Evolutionary conservation across 2,888 invertebrate genomes (phyloP), one percentile per base, ranked within the genome.

Genomic region (Zygothrica quintamaculata): DNA sequence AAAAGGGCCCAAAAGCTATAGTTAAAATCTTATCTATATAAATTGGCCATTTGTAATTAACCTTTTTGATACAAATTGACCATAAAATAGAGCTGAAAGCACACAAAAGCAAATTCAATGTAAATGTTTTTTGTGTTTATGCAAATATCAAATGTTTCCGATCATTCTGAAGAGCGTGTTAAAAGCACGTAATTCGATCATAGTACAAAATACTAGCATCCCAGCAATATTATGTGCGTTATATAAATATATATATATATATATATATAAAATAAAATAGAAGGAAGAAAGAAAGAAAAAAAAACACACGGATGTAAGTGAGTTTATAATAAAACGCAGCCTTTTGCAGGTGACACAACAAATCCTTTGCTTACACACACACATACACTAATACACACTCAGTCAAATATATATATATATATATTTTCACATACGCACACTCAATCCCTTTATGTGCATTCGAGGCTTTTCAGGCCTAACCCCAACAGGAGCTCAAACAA

Each of bases 181-280:
- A 82, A 42, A 50, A 51, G 65, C 85, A 59, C 68, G 69, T 74
- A 73, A 78, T 82, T 79, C 68, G 84, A 78, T 78, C 86, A 64
- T 64, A 51, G 65, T 42, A 64, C 57, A 42, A 4, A 26, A 33
- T 13, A 13, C 34, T 9, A 34, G 5, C 13, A 39, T 16, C 5
- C 39, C 18, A n/a, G 8, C 26, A n/a, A 3, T 3, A 5, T 33
- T n/a, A 33, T 33, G n/a, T n/a, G n/a, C 33, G n/a, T 8, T 13
- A 37, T 9, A 13, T 13, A 37, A 6, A 43, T 36, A 52, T 16
- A 50, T 31, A 51, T 26, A 43, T 12, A 37, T 13, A 29, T 40
- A 25, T 15, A 31, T 33, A 43, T n/a, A 13, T 39, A 33, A 25
- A 26, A n/a, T n/a, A n/a, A n/a, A n/a, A n/a, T n/a, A n/a, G n/a